Percentiles rank a stretch among this genome's conserved stretches.
phyloP scores from a whole-genome alignment of 2,797 vertebrate genomes.

The Acipenser oxyrinchus region DNA sequence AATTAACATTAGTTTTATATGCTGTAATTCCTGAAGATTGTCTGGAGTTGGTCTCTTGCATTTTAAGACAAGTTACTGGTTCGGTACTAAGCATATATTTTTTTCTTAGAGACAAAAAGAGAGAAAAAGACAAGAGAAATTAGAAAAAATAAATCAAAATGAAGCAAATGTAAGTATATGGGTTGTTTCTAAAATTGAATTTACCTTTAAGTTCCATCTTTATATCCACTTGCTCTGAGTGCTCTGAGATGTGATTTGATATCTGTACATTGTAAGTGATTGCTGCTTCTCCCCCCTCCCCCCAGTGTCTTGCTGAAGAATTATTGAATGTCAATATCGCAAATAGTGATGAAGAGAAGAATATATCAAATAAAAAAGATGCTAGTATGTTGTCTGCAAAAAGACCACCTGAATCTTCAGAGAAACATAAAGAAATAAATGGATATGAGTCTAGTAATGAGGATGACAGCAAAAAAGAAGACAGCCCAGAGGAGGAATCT shows the following conservation, averaged over 20 bases:
- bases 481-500: conserved; percentile 21
- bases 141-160: conserved; percentile 33
- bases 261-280: too few species aligned
- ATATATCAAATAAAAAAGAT: conserved; percentile 9
- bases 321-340: not conserved
- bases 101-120: conserved; percentile 54
- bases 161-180: conserved; percentile 5
- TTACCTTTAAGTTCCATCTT: too few species aligned
- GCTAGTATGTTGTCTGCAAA: not conserved
- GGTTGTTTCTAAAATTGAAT: not conserved
- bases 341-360: not conserved
- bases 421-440: not conserved
- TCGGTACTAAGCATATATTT: not conserved
- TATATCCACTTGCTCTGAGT: too few species aligned
- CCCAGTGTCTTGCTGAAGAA: too few species aligned
- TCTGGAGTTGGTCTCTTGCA: too few species aligned
- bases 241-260: too few species aligned
- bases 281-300: too few species aligned
- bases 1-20: too few species aligned
- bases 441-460: conserved; percentile 5
- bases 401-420: not conserved
- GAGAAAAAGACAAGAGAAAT: conserved; percentile 43
- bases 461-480: conserved; percentile 14
- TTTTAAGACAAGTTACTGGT: too few species aligned
- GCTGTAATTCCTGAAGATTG: too few species aligned